Evolutionary conservation across 2,888 invertebrate species (phyloP), one percentile per base, ranked within the genome.

Genomic region (Andricus curvator): DNA sequence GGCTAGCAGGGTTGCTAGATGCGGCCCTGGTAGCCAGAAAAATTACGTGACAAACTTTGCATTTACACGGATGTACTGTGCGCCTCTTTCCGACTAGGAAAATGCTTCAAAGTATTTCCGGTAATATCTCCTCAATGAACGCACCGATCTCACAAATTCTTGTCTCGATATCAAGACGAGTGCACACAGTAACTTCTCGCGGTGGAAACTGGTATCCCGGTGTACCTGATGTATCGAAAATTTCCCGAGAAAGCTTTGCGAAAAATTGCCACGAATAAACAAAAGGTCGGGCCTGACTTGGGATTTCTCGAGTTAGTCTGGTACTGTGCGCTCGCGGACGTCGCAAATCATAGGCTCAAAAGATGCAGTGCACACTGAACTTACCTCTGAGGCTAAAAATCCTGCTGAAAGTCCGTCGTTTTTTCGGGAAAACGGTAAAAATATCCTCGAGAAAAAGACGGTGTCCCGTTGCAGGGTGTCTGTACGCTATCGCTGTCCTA

Each of bases 381-480:
- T 91, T 83, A 91, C 91, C 91, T 89, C 85, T 88, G 90, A 88
- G 89, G 87, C 89, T 84, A 87, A 88, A 90, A 91, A 91, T 91
- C 85, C 85, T 86, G 86, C 83, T 86, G 83, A 81, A 88, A 86
- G 84, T 87, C 84, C 87, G 88, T 89, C 85, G 85, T 88, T 87
- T 88, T 87, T 84, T 82, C 87, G 88, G 85, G 83, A 87, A 89
- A 88, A 90, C 85, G 86, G 88, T 87, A 88, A 90, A 89, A 88
- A 89, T 88, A 88, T 88, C 86, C 86, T 88, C 87, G 88, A 88
- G 88, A 88, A 89, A 90, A 88, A 90, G 87, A 88, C 88, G 88
- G 88, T 86, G 86, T 91, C 91, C 91, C 91, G 91, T 91, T 91
- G 89, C 89, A 91, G 91, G 91, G 91, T 91, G 90, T 90, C 91